Conservation (phyloP, 2,113 vertebrate species). For the Nyctibius bracteatus region DNA sequence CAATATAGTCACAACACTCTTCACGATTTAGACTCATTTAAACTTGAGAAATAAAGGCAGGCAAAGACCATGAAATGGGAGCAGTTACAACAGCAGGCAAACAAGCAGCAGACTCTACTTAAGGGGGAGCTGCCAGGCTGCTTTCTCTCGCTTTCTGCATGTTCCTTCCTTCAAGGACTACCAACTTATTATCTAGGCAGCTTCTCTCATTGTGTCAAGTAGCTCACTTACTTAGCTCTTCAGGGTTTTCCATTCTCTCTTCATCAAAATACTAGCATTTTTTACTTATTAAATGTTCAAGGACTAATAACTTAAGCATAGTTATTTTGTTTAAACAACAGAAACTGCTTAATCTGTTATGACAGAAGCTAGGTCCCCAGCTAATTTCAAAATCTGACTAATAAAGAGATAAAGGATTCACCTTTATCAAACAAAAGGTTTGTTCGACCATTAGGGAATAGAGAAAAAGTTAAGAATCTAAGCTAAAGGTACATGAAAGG, state of each 20-base stretch:
- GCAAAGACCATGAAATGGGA: not conserved
- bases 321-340: constrained; percentile 1
- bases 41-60: not conserved
- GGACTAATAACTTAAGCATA: not conserved
- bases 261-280: not conserved
- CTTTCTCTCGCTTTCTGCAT: not conserved
- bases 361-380: not conserved
- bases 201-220: not conserved
- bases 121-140: not conserved
- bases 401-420: constrained; percentile 16
- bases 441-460: constrained; percentile 1
- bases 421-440: not conserved
- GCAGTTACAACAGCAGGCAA: not conserved
- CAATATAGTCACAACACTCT: not conserved
- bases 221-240: not conserved
- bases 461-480: not conserved
- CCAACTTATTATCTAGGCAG: not conserved
- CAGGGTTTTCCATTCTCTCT: not conserved
- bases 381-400: not conserved
- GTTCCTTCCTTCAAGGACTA: not conserved
- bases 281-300: not conserved
- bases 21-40: not conserved
- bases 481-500: constrained; percentile 19
- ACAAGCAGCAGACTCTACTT: not conserved
- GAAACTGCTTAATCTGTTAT: not conserved